Evolutionary conservation across 2,797 vertebrate genomes (phyloP), one percentile per base, ranked within the genome.

Genomic region (Adrianichthys oophorus): DNA sequence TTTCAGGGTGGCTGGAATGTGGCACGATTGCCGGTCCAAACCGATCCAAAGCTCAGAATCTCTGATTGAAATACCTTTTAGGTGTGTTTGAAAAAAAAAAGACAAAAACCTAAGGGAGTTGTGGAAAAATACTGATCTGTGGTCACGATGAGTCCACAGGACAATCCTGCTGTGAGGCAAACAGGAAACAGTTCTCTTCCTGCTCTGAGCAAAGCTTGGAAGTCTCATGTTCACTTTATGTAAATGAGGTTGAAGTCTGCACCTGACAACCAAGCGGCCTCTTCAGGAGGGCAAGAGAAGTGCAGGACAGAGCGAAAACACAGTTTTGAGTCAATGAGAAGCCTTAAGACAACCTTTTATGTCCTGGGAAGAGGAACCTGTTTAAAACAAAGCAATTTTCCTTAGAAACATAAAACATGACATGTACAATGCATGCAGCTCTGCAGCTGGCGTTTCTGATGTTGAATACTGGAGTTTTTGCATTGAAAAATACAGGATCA

Each of bases 111-210:
- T 12, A 10, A 13, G 10, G 32, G 10, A 37, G 32, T 7, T 48
- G 7, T 41, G 50, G 37, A 8, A 16, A 8, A 41, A 50, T 16
- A 17, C 6, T 29, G 32, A 37, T 1, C 17, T 13, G 48, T 10
- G 8, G 44, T 46, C 50, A 3, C 8, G 1, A 1, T 8, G 14
- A 19, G 5, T 41, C 32, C 53, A 57, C 68, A 52, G 68, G 52
- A 23, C 78, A 85, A 76, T 85, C 85, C 81, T 82, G 86, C 75
- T 80, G 67, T 65, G 62, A 67, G 41, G 19, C 46, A 58, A 84
- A 74, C 84, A 85, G 85, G 84, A 85, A 89, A 48, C 61, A 48
- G 64, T 85, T 56, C 80, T 43, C 62, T 60, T 58, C 53, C 52
- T 54, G 57, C 44, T 32, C 57, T 16, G 74, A 61, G 68, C 54